These are phyloP conservation scores for Drosophila kurseongensis DNA, from an alignment of 1,140 invertebrate genomes.

Conservation along the genomic window DNA sequence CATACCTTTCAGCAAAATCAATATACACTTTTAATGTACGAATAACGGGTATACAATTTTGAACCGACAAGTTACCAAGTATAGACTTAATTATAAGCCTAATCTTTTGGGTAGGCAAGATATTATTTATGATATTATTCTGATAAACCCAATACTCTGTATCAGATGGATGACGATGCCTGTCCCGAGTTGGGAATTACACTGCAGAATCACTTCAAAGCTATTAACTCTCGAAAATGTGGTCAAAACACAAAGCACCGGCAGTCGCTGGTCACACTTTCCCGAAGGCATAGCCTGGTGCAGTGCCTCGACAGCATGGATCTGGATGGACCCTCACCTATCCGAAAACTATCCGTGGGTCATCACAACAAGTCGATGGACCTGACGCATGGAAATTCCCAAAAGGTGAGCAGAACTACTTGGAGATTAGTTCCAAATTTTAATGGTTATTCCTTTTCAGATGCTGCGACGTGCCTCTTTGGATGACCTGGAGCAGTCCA, in stretches of 20 bases:
- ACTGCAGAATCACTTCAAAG: constrained; percentile 94
- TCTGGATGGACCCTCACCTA: constrained; percentile 88
- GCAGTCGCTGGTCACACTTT: constrained; percentile 92
- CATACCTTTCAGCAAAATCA: too few species aligned
- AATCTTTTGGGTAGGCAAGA: neutral
- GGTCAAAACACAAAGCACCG: constrained; percentile 92
- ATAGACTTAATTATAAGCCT: too few species aligned
- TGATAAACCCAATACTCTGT: neutral
- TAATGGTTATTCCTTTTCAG: constrained; percentile 24
- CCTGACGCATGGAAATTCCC: constrained; percentile 66
- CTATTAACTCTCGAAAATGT: constrained; percentile 91
- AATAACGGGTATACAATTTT: too few species aligned
- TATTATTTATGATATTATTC: neutral
- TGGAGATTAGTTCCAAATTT: too few species aligned
- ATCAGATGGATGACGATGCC: constrained; percentile 91
- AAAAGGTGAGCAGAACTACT: constrained; percentile 58
- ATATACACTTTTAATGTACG: too few species aligned
- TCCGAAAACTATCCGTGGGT: constrained; percentile 85
- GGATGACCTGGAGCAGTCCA: constrained; percentile 91
- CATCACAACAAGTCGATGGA: constrained; percentile 76
- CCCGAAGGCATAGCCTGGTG: constrained; percentile 90
- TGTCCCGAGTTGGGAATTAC: constrained; percentile 92
- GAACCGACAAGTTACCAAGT: too few species aligned
- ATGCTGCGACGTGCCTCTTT: constrained; percentile 88
- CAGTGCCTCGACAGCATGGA: constrained; percentile 90